These are phyloP conservation scores for Agapornis canus DNA, from an alignment of 2,797 vertebrate species.

Conservation along the genomic window DNA sequence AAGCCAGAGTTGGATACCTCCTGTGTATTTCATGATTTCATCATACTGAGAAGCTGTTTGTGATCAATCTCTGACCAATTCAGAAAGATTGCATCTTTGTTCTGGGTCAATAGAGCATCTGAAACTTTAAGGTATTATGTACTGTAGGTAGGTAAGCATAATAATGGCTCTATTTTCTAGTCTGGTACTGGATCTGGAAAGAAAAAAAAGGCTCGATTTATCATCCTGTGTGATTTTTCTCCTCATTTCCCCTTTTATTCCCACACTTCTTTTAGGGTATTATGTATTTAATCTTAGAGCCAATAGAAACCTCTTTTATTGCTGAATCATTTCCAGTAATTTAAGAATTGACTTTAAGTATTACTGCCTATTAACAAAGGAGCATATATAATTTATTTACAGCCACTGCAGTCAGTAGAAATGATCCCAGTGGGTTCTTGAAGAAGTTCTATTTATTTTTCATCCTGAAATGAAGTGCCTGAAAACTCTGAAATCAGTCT, in stretches of 20 bases:
- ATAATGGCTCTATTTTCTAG: background rate
- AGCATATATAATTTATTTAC: background rate
- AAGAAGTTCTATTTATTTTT: conserved; percentile 21
- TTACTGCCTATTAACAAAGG: background rate
- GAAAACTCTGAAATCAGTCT: background rate
- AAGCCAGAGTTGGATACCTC: background rate
- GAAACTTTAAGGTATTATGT: background rate
- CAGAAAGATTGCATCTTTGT: background rate
- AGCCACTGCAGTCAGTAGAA: background rate
- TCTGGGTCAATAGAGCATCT: background rate
- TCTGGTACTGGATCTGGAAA: background rate
- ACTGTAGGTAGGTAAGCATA: background rate
- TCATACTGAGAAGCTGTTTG: background rate
- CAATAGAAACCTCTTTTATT: conserved; percentile 2
- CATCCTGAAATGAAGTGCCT: background rate
- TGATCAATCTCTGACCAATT: background rate
- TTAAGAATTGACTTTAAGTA: conserved; percentile 37
- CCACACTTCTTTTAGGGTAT: background rate
- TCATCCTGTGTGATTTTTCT: background rate
- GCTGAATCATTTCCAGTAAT: background rate
- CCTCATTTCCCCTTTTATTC: background rate
- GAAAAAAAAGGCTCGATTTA: background rate
- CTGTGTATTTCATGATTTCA: background rate
- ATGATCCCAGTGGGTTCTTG: background rate
- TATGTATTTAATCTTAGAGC: background rate